These are phyloP conservation scores for Diabrotica undecimpunctata DNA, from an alignment of 1,140 invertebrate species.

Conservation along the genomic window DNA sequence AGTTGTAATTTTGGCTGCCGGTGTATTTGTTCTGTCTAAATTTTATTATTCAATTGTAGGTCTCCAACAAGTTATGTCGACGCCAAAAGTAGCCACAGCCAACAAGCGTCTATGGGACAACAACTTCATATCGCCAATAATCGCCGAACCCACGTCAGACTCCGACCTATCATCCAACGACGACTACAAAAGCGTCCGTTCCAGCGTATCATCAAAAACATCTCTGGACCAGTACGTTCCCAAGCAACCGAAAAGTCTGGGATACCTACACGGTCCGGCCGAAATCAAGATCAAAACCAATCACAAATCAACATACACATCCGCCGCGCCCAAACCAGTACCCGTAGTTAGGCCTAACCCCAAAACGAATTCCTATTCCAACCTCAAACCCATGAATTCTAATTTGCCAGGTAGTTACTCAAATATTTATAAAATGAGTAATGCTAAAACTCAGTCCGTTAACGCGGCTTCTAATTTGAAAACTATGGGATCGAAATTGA, in stretches of 20 bases:
- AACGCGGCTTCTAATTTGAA: constrained; percentile 35
- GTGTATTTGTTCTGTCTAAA: not conserved
- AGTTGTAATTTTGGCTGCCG: too few species aligned
- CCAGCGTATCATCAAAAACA: constrained; percentile 16
- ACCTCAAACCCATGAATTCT: constrained; percentile 20
- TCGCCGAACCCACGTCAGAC: constrained; percentile 34
- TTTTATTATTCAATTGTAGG: constrained; percentile 24
- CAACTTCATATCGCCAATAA: constrained; percentile 40
- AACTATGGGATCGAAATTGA: constrained; percentile 34
- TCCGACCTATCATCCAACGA: constrained; percentile 38
- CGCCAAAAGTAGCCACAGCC: constrained; percentile 37
- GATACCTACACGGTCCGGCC: not conserved
- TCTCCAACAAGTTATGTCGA: constrained; percentile 43
- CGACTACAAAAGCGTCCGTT: constrained; percentile 35
- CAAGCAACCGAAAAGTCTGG: constrained; percentile 18
- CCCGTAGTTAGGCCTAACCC: constrained; percentile 18
- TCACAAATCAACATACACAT: constrained; percentile 16
- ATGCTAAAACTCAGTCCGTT: constrained; percentile 6
- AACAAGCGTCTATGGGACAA: constrained; percentile 31
- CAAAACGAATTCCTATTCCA: constrained; percentile 27
- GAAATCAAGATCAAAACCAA: constrained; percentile 21
- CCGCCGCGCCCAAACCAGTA: constrained; percentile 20
- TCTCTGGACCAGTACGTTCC: constrained; percentile 16
- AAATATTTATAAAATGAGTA: constrained; percentile 19
- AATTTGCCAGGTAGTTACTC: constrained; percentile 21